A percentile compares a stretch with the other conserved stretches of the same genome.
These are phyloP conservation scores for Gymnorhina tibicen DNA, from an alignment of 2,113 vertebrate species.

Conservation along the genomic window DNA sequence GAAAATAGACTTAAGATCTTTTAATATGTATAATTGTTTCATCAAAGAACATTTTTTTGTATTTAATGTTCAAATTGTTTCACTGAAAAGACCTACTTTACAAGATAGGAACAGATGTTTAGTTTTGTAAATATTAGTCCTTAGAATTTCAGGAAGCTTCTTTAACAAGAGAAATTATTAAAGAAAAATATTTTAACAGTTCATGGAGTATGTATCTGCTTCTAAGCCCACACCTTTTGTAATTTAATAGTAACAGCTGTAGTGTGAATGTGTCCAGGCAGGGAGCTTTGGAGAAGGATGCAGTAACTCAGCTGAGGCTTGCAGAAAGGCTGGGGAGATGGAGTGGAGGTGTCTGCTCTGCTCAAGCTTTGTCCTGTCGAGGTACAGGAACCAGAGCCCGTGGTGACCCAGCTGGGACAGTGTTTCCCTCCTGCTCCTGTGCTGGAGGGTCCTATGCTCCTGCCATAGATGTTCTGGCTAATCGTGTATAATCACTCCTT, in stretches of 20 bases:
- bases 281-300: not conserved
- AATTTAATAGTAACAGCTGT: not conserved
- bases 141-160: not conserved
- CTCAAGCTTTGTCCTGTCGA: not conserved
- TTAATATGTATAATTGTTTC: not conserved
- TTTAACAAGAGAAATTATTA: not conserved
- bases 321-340: not conserved
- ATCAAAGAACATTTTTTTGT: not conserved
- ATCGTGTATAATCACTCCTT: not conserved
- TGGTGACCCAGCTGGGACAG: not conserved
- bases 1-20: not conserved
- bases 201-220: not conserved
- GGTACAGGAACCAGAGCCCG: not conserved
- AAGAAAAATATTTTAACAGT: not conserved
- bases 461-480: not conserved
- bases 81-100: not conserved
- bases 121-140: not conserved
- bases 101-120: not conserved
- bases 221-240: not conserved
- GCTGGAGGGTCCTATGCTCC: not conserved
- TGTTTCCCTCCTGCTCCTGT: not conserved
- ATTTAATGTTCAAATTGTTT: not conserved
- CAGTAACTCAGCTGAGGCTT: not conserved
- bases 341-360: not conserved
- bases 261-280: not conserved